A percentile compares a stretch with the other conserved stretches of the same genome.
Conservation (phyloP, 2,888 invertebrate species). For the Erpobdella octoculata region DNA sequence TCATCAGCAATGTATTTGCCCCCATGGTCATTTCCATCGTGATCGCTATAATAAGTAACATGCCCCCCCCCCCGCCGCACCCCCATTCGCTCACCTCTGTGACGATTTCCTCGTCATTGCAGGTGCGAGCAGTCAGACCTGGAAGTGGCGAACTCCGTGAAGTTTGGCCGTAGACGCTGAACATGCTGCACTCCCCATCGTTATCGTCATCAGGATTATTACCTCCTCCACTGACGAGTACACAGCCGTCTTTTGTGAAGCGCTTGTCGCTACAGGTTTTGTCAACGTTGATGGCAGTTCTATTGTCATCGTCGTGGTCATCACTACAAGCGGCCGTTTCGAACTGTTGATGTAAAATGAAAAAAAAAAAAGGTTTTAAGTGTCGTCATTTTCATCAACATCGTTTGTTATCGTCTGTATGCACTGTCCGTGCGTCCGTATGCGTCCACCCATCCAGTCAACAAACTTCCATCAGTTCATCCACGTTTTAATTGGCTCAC, state of each 20-base stretch:
- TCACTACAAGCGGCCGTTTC: too few species aligned
- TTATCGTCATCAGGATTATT: conserved; percentile 25
- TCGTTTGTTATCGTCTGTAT: background rate
- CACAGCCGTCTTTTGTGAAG: too few species aligned
- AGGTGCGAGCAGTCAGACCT: too few species aligned
- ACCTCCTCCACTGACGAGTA: too few species aligned
- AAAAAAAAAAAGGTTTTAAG: too few species aligned
- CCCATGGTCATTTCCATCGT: conserved; percentile 16
- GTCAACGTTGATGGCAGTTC: conserved; percentile 49
- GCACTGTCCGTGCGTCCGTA: background rate
- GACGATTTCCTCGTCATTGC: too few species aligned
- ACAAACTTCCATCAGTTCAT: background rate
- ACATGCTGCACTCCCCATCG: conserved; percentile 28
- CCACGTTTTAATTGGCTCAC: background rate
- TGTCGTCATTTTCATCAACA: background rate
- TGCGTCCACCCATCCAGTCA: background rate
- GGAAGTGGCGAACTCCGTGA: conserved; percentile 33
- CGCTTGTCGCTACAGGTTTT: too few species aligned
- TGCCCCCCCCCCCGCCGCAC: background rate
- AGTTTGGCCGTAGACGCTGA: conserved; percentile 34
- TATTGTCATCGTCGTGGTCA: conserved; percentile 10
- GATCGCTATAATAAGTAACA: background rate
- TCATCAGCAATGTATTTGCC: conserved; percentile 48
- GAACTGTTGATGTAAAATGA: too few species aligned
- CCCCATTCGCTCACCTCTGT: background rate